phyloP scores from a whole-genome alignment of 2,888 invertebrate genomes.

The Hirtodrosophila trivittata region DNA sequence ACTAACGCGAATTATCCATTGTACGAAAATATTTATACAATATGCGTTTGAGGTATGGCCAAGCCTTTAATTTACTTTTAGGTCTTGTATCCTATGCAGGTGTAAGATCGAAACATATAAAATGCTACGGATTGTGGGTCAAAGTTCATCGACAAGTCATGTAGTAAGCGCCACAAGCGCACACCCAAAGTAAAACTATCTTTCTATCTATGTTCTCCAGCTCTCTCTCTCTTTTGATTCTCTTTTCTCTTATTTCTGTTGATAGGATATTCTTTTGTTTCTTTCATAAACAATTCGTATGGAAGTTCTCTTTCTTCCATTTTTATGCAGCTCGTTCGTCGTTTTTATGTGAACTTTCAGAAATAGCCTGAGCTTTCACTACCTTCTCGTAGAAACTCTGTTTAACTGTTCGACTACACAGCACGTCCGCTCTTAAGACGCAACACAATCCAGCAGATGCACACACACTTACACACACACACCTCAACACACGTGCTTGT shows the following conservation, averaged over 20 bases:
- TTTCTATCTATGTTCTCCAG: background rate
- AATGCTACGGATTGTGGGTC: constrained; percentile 17
- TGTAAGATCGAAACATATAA: constrained; percentile 32
- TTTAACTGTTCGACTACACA: no score
- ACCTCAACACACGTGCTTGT: constrained; percentile 32
- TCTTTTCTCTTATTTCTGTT: no score
- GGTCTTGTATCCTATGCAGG: constrained; percentile 39
- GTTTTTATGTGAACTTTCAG: no score
- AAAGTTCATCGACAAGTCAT: constrained; percentile 34
- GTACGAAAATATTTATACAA: constrained; percentile 23
- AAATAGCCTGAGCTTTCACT: no score
- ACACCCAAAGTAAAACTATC: constrained; percentile 3
- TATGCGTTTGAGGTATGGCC: constrained; percentile 46
- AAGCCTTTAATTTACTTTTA: constrained; percentile 32
- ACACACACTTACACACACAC: constrained; percentile 3
- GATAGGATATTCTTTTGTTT: no score
- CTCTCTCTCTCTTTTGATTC: background rate
- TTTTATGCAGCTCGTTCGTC: no score
- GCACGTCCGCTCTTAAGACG: constrained; percentile 7
- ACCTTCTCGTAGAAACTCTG: no score
- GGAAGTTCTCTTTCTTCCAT: no score
- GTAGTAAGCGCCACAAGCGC: constrained; percentile 1
- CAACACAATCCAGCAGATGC: constrained; percentile 6
- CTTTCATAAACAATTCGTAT: no score
- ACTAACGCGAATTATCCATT: constrained; percentile 21